These are phyloP conservation scores for Axis porcinus DNA, from an alignment of 2,113 vertebrate genomes.

Conservation along the genomic window DNA sequence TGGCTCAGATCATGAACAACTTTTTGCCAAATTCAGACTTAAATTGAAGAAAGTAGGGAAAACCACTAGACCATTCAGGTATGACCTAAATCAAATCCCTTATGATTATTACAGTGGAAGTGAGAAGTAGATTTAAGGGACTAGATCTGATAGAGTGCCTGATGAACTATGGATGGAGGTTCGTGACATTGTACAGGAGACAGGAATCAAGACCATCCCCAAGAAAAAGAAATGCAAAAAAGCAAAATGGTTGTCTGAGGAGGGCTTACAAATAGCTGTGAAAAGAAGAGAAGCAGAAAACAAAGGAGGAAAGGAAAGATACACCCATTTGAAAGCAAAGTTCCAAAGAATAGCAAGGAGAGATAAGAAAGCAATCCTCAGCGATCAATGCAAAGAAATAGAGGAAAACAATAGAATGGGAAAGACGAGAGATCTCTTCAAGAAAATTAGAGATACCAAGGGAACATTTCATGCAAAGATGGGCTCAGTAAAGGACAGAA, in stretches of 20 bases:
- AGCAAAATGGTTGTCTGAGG: background rate
- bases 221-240: background rate
- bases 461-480: background rate
- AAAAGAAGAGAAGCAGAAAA: background rate
- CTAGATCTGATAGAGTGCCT: background rate
- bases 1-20: background rate
- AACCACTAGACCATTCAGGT: background rate
- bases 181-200: background rate
- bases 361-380: background rate
- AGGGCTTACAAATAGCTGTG: background rate
- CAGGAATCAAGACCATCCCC: background rate
- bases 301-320: background rate
- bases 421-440: background rate
- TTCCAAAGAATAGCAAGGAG: background rate
- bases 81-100: background rate
- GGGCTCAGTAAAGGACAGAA: background rate
- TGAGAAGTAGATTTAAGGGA: background rate
- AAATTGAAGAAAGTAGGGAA: background rate
- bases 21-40: background rate
- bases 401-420: background rate
- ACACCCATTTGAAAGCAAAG: background rate
- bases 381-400: background rate
- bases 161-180: background rate
- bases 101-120: background rate
- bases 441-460: background rate